These are phyloP conservation scores for Pseudomyrmex sp. DNA, from an alignment of 1,140 invertebrate species.

Conservation along the genomic window DNA sequence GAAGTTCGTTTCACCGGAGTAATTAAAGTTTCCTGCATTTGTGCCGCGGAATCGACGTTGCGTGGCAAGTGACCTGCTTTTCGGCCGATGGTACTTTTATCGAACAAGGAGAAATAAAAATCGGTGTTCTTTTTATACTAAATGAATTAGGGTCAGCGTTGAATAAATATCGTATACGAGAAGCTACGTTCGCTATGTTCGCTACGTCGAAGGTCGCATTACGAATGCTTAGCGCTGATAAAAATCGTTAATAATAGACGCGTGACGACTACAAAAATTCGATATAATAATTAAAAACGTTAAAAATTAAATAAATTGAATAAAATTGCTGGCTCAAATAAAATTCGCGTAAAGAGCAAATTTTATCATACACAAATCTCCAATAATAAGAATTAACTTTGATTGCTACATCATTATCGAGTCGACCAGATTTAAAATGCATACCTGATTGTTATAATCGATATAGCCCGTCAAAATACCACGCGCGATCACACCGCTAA, in stretches of 20 bases:
- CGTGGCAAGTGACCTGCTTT: constrained; percentile 67
- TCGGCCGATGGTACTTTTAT: constrained; percentile 7
- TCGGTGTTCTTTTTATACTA: constrained; percentile 45
- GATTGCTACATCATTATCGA: too few relatives aligned
- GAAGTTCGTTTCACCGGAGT: constrained; percentile 68
- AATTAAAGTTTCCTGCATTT: constrained; percentile 74
- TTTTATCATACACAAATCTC: neutral
- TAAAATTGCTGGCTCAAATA: neutral
- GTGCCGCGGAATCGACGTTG: constrained; percentile 60
- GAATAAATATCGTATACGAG: neutral
- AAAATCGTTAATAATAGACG: constrained; percentile 36
- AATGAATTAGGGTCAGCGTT: constrained; percentile 51
- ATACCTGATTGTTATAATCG: constrained; percentile 71
- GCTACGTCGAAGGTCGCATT: neutral
- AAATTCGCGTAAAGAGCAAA: neutral
- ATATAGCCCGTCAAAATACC: constrained; percentile 68
- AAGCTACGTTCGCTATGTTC: constrained; percentile 13
- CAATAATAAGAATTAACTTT: too few relatives aligned
- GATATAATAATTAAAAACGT: constrained; percentile 30
- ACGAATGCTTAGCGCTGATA: constrained; percentile 22
- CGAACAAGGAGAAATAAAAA: constrained; percentile 29
- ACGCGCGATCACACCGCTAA: constrained; percentile 64
- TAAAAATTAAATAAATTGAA: neutral
- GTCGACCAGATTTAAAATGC: neutral
- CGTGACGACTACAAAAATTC: neutral